Evolutionary conservation across 1,140 invertebrate genomes (phyloP).

Genomic region (Pogonognathellus flavescens): DNA sequence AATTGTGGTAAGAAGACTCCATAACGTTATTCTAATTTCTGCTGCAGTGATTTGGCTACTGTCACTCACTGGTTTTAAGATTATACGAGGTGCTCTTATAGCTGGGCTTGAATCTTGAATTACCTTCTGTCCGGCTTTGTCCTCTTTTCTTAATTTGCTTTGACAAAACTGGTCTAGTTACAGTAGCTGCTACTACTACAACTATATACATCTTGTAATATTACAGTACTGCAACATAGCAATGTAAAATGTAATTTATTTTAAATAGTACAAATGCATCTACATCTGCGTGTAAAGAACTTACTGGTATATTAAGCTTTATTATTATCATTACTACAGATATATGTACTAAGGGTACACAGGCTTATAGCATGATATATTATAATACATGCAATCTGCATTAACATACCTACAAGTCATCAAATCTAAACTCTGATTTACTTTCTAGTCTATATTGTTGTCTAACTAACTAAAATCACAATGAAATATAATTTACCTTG

Average conservation of each 20-base stretch:
- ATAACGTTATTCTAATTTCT: background rate
- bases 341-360: too few relatives aligned
- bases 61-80: constrained; percentile 28
- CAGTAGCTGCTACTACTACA: too few relatives aligned
- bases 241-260: too few relatives aligned
- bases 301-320: background rate
- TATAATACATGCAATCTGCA: background rate
- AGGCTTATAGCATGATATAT: too few relatives aligned
- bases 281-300: background rate
- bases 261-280: too few relatives aligned
- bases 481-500: background rate
- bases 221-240: too few relatives aligned
- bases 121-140: constrained; percentile 28
- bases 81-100: background rate
- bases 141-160: constrained; percentile 2
- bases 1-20: constrained; percentile 3
- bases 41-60: constrained; percentile 17
- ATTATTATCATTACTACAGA: background rate
- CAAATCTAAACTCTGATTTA: constrained; percentile 7
- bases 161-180: constrained; percentile 13
- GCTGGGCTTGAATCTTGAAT: background rate
- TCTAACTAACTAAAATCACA: too few relatives aligned
- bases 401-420: background rate
- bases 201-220: too few relatives aligned
- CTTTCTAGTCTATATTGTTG: background rate